These are phyloP conservation scores for Propithecus perrieri DNA, from an alignment of 2,797 vertebrate species.

Conservation along the genomic window DNA sequence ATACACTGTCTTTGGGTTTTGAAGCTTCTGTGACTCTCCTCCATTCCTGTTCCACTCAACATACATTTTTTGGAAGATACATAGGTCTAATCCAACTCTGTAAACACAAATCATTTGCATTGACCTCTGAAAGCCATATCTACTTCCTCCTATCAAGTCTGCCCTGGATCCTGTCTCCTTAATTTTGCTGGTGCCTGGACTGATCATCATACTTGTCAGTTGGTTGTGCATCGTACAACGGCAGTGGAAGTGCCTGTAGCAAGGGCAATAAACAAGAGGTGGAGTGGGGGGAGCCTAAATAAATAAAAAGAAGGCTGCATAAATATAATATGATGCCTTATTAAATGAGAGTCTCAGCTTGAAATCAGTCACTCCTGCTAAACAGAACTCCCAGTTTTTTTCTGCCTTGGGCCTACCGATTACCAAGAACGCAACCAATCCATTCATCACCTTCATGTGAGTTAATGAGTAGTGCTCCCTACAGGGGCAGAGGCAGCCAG, in stretches of 20 bases:
- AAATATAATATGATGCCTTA: not conserved
- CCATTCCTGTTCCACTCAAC: not conserved
- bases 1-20: not conserved
- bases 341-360: not conserved
- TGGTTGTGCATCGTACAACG: not conserved
- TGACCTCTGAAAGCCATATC: not conserved
- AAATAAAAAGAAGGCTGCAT: not conserved
- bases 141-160: not conserved
- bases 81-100: not conserved
- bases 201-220: not conserved
- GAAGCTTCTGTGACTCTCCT: not conserved
- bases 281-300: not conserved
- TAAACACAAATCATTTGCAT: not conserved
- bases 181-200: not conserved
- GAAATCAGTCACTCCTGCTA: not conserved
- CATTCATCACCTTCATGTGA: not conserved
- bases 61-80: not conserved
- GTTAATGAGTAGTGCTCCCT: not conserved
- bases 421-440: not conserved
- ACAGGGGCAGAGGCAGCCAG: not conserved
- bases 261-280: not conserved
- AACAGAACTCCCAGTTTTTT: not conserved
- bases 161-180: not conserved
- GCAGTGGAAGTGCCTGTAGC: not conserved
- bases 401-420: not conserved